Conservation (phyloP, 2,113 vertebrate genomes). For the Neogobius melanostomus region DNA sequence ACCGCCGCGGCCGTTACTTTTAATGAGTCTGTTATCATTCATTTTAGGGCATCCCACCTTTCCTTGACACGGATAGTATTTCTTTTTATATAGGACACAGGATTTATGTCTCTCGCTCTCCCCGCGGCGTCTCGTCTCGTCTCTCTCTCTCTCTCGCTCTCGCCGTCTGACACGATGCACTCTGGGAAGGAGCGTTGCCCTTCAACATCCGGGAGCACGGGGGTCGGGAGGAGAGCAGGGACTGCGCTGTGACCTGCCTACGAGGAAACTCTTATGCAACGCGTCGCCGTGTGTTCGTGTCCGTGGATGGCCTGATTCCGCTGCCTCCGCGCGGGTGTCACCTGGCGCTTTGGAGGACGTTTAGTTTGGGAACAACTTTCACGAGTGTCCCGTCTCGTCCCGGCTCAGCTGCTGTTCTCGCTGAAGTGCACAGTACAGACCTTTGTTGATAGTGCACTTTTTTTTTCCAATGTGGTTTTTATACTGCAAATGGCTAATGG, state of each 20-base stretch:
- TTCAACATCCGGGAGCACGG: slow-evolving; percentile 16
- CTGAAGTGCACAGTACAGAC: not conserved
- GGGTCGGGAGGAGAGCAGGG: slow-evolving; percentile 29
- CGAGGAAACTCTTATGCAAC: slow-evolving; percentile 40
- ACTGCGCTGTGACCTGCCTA: slow-evolving; percentile 29
- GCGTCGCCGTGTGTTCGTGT: slow-evolving; percentile 18
- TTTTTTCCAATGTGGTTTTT: too few relatives aligned
- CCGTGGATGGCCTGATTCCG: slow-evolving; percentile 4
- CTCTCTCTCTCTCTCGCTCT: slow-evolving; percentile 59
- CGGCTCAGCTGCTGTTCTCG: not conserved
- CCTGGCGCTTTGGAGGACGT: slow-evolving; percentile 3
- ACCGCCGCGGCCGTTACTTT: slow-evolving; percentile 81
- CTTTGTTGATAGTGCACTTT: too few relatives aligned
- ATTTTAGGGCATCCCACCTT: slow-evolving; percentile 85
- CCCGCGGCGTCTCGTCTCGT: slow-evolving; percentile 48
- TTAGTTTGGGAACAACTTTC: slow-evolving; percentile 8
- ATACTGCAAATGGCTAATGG: too few relatives aligned
- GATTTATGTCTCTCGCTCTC: slow-evolving; percentile 79
- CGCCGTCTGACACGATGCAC: slow-evolving; percentile 62
- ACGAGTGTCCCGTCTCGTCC: not conserved
- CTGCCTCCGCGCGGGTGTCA: not conserved
- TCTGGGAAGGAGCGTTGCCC: slow-evolving; percentile 40
- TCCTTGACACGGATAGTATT: slow-evolving; percentile 82
- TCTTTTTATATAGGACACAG: slow-evolving; percentile 83
- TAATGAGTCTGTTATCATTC: slow-evolving; percentile 87